Evolutionary conservation across 2,113 vertebrate species (phyloP).

Genomic region (Vidua macroura): DNA sequence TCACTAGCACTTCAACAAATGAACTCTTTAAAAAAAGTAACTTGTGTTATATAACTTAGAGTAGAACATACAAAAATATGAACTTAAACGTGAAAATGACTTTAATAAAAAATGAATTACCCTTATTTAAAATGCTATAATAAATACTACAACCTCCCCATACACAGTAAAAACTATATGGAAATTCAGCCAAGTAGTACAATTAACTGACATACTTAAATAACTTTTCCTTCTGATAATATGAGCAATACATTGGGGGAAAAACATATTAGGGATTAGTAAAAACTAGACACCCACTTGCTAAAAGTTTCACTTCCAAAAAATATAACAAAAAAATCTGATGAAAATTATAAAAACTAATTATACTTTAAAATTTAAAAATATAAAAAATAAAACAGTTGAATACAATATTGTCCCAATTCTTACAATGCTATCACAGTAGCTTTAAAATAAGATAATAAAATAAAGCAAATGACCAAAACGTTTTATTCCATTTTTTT

Average conservation of each 20-base stretch:
- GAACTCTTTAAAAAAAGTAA: constrained; percentile 99
- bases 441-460: constrained; percentile 99
- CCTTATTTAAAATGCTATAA: constrained; percentile 99
- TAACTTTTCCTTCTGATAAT: constrained; percentile 97
- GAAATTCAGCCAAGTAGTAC: constrained; percentile 99
- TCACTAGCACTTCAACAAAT: constrained; percentile 99
- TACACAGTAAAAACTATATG: constrained; percentile 99
- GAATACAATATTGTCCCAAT: constrained; percentile 98
- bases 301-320: constrained; percentile 97
- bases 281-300: constrained; percentile 99
- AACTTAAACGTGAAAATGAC: constrained; percentile 99
- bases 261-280: constrained; percentile 99
- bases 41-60: constrained; percentile 97
- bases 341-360: constrained; percentile 99
- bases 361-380: constrained; percentile 99
- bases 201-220: constrained; percentile 99
- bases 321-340: constrained; percentile 99
- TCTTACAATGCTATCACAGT: constrained; percentile 99
- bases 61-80: constrained; percentile 99
- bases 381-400: constrained; percentile 99
- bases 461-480: constrained; percentile 99
- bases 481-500: constrained; percentile 94
- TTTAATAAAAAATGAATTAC: constrained; percentile 99
- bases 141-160: constrained; percentile 99
- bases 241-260: constrained; percentile 98